Base-by-base conservation (phyloP, 2,113 vertebrate genomes). In the Aspidoscelis tigris region DNA sequence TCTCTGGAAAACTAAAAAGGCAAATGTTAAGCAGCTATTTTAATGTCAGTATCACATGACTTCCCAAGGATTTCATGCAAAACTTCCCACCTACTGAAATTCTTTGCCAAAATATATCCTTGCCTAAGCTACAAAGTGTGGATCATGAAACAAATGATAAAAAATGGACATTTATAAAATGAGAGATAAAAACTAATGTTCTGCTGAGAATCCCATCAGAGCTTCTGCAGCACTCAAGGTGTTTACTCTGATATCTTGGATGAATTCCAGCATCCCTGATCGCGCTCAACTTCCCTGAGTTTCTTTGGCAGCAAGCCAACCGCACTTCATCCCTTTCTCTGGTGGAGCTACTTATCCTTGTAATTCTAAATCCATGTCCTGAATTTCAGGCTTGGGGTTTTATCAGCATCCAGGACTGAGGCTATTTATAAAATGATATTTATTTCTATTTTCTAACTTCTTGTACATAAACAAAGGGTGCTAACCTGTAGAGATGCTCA, bases 121-220 rank as follows among this genome's bases (percentile, higher is more conserved):
- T 41, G 10, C 44, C 64, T 87, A 61, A 89, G 84, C 78, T 39
- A 83, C 61, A 74, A 85, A 80, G 58, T 44, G 53, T 80, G 76
- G 58, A 53, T 80, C 77, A 73, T 74, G 43, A 85, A 85, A 73
- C 77, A 74, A 74, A 85, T 58, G 73, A 53, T 53, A 80, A 66
- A 82, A 72, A 85, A 74, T 11, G 5, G 64, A 39, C n/a, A n/a
- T 87, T 88, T 86, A 85, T 89, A 75, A 90, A 89, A 86, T 80
- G 83, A 50, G 44, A 84, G 78, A 78, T 85, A 90, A 93, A 93
- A 89, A 66, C n/a, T 73, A 90, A 90, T 87, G 76, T 73, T 50
- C 76, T 76, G 86, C 89, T 43, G 66, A 83, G 88, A 85, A 87
- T 85, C 73, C 58, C 73, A 86, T 77, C 78, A 65, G 78, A 78